Percentiles rank a stretch among this genome's conserved stretches.
Conservation (phyloP, 2,113 vertebrate genomes). For the Caranx melampygus region DNA sequence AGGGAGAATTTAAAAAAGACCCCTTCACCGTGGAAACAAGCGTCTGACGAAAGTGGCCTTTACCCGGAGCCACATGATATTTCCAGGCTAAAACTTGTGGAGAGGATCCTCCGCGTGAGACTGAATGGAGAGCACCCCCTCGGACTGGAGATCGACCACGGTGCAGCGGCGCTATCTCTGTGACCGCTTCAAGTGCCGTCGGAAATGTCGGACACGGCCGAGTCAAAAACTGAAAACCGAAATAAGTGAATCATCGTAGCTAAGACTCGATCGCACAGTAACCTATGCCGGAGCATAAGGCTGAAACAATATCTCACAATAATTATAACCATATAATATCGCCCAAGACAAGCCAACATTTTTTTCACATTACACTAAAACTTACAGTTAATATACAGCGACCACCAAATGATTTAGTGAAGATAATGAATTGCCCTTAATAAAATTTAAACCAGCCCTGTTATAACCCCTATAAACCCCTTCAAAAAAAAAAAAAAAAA, state of each 20-base stretch:
- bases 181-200: conserved; percentile 52
- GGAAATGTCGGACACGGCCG: not conserved
- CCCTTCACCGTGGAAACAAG: not conserved
- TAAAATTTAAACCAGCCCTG: too few relatives aligned
- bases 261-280: not conserved
- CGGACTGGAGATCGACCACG: not conserved
- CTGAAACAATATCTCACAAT: not conserved
- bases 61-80: not conserved
- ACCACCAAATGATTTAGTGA: too few relatives aligned
- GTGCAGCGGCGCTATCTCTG: conserved; percentile 38
- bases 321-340: not conserved
- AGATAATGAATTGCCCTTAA: too few relatives aligned
- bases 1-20: not conserved
- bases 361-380: too few relatives aligned
- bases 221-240: not conserved
- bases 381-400: too few relatives aligned
- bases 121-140: conserved; percentile 14
- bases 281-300: not conserved
- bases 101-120: not conserved
- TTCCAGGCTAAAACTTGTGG: conserved; percentile 36
- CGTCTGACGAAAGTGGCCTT: not conserved
- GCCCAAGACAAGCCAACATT: too few relatives aligned
- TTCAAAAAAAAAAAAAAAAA: too few relatives aligned
- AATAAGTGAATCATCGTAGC: too few relatives aligned
- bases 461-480: too few relatives aligned